Evolutionary conservation across 2,888 invertebrate species (phyloP), one percentile per base, ranked within the genome.

Genomic region (Cremastinae sp.): DNA sequence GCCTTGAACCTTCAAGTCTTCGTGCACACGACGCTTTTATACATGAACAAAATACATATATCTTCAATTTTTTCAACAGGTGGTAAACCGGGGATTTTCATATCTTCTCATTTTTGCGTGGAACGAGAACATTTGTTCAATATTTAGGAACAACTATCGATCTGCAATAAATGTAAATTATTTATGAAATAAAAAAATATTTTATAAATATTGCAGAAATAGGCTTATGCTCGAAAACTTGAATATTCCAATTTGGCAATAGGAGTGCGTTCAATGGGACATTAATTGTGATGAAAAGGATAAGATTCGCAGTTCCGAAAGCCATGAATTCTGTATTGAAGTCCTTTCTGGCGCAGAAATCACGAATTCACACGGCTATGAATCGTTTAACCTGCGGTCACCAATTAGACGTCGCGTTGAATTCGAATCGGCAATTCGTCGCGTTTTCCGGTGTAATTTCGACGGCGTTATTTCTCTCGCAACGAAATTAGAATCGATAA

Each of bases 21-120:
- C 10, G 12, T 38, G 9, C 36, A 56, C 41, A 28, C 34, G 12
- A 28, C 2, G 28, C 28, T 28, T 12, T 34, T 54, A 14, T 34
- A 14, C 34, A 34, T 54, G 12, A n/a, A n/a, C n/a, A n/a, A n/a
- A 1, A 53, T 9, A 38, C 36, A 22, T 34, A 18, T n/a, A 47
- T 45, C 70, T 12, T 58, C 51, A 41, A 9, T 64, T 76, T 73
- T 73, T 53, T 69, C 76, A 76, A 65, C 76, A 69, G 69, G 65
- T 76, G 64, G 64, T 45, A 43, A 75, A 47, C 28, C 53, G 49
- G 43, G 5, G 4, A 12, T 47, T 38, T n/a, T 41, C n/a, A 22
- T 22, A 2, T 9, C 18, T 53, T 10, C 1, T 0, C 9, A 45
- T 1, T n/a, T 28, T n/a, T 34, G 4, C 4, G 45, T 22, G 3